Evolutionary conservation across 2,797 vertebrate genomes (phyloP), one percentile per base, ranked within the genome.

Genomic region (Apogon talboti): DNA sequence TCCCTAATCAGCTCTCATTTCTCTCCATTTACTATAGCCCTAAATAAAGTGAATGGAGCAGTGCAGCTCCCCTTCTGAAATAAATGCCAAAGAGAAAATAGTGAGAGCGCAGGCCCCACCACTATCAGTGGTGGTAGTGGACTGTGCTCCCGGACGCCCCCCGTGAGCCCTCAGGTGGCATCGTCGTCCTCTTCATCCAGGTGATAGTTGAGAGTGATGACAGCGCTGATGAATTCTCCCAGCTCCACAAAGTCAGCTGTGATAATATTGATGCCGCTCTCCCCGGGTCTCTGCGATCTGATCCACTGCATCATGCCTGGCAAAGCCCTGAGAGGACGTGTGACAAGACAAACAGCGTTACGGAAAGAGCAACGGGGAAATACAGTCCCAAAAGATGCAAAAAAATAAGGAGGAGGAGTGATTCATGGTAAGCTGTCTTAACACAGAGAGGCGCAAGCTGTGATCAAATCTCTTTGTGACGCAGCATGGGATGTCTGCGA

Each of bases 231-330:
- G 91, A 98, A 99, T 74, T 99, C 98, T 14, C 98, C 97, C 2
- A 99, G 96, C 94, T 99, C 98, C 91, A 99, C 98, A 85, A 99
- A 99, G 91, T 99, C 97, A 1, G 97, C 98, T 13, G 96, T 99
- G 89, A 99, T 95, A 79, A 99, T 97, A 90, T 99, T 99, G 90
- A 99, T 95, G 64, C 98, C 97, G 14, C 94, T 96, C 86, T 99
- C 97, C 14, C 98, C 98, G 0, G 97, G 96, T 72, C 96, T 94
- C 91, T 99, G 97, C 0, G 94, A 94, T 67, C 95, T 92, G 78
- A 99, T 94, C 97, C 97, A 99, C 57, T 98, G 96, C 97, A 99
- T 98, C 97, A 99, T 98, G 48, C 94, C 91, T 0, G 97, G 97
- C 65, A 99, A 94, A 53, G 97, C 97, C 93, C 98, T 99, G 84